Evolutionary conservation across 2,113 vertebrate genomes (phyloP).

Genomic region (Henicopernis longicauda): DNA sequence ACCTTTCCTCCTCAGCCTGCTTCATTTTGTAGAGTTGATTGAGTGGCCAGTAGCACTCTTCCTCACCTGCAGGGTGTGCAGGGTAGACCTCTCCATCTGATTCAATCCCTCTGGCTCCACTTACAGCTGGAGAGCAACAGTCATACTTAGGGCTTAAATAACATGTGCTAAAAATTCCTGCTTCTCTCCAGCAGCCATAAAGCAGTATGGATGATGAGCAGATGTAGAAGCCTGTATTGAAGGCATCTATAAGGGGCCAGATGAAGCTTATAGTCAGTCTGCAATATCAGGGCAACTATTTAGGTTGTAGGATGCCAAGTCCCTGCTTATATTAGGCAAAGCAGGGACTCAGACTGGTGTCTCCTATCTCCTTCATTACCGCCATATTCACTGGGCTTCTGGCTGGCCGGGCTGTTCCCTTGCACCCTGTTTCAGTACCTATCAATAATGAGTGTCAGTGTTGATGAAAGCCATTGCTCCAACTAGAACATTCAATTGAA

Average conservation of each 20-base stretch:
- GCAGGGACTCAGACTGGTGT: not conserved
- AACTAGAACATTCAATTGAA: not conserved
- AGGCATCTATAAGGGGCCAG: not conserved
- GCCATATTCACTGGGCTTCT: not conserved
- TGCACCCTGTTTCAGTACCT: not conserved
- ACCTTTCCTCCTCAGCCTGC: not conserved
- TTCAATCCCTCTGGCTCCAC: not conserved
- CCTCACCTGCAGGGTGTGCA: not conserved
- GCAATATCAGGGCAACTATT: not conserved
- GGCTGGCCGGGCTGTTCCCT: not conserved
- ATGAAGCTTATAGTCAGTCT: not conserved
- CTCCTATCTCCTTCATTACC: slow-evolving; percentile 33
- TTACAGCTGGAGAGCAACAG: not conserved
- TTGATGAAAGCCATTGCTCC: not conserved
- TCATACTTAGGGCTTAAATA: not conserved
- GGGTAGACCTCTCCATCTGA: not conserved
- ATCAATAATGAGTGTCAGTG: not conserved
- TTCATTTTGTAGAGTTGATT: not conserved
- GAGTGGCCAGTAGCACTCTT: not conserved
- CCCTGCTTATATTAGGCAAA: slow-evolving; percentile 3
- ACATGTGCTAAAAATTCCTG: not conserved
- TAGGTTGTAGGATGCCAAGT: not conserved
- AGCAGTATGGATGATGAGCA: not conserved
- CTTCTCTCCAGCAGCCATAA: not conserved
- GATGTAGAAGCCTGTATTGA: not conserved